Evolutionary conservation across 2,888 invertebrate species (phyloP), one percentile per base, ranked within the genome.

Genomic region (Odontocolon sp.): DNA sequence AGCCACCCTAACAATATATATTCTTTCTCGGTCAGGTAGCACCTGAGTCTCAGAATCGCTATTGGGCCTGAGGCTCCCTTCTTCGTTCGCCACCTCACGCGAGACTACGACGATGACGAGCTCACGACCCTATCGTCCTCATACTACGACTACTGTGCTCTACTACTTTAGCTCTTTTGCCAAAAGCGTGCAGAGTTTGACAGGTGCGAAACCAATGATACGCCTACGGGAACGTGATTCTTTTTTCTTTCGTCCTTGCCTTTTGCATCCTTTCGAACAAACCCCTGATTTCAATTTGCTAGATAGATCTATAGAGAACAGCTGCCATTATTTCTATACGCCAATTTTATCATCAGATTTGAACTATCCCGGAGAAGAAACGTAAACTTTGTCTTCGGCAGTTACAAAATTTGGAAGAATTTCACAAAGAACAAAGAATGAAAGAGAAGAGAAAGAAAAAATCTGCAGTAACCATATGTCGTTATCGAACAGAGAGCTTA

Each of bases 21-120:
- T 83, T 83, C 80, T 80, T 78, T 80, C 81, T 79, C 81, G 82
- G 84, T 87, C 86, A 87, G 87, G 87, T 84, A 85, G 82, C 87
- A 87, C 86, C 87, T 84, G 87, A 85, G 82, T 72, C 80, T 73
- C 63, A 54, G 66, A 68, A 52, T 59, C 57, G 56, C 50, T 28
- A 36, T 45, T 54, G 61, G 33, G 11, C 57, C 74, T 11, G 26
- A 18, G 47, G 36, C 59, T 50, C 77, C 78, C 67, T 64, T 80
- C 76, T 57, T 74, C 74, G 75, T 57, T 42, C 59, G 54, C 73
- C 76, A 71, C 70, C 63, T 59, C 73, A 71, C 68, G 54, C 74
- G 71, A 75, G 69, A 78, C 72, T 45, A 69, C 47, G 42, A 36
- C 54, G 36, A 59, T 56, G 69, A 68, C 52, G 72, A 57, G 31